Evolutionary conservation across 2,797 vertebrate genomes (phyloP).

Genomic region (Oryzias sinensis): DNA sequence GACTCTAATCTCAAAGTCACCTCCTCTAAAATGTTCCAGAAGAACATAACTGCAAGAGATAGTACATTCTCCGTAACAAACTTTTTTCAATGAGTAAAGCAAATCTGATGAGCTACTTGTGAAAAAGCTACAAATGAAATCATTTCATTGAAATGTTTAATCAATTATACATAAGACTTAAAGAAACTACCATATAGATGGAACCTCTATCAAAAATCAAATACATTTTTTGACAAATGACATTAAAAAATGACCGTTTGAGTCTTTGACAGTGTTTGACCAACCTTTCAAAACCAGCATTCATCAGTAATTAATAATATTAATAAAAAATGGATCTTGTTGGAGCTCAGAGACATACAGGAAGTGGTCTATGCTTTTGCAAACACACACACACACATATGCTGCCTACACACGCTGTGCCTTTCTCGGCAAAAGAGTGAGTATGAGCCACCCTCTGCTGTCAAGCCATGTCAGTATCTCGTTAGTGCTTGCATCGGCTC

Average conservation of each 20-base stretch:
- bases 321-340: neutral
- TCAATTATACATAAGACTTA: neutral
- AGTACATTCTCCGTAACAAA: constrained; percentile 49
- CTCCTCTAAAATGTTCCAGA: constrained; percentile 53
- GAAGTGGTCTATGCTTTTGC: constrained; percentile 33
- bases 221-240: too few relatives aligned
- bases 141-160: constrained; percentile 2
- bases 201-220: too few relatives aligned
- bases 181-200: too few relatives aligned
- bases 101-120: constrained; percentile 46
- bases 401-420: constrained; percentile 19
- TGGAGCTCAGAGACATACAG: constrained; percentile 25
- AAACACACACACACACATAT: constrained; percentile 19
- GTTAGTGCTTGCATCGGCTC: constrained; percentile 62
- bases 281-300: constrained; percentile 48
- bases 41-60: constrained; percentile 29
- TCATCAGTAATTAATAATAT: constrained; percentile 61
- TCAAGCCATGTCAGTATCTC: constrained; percentile 69
- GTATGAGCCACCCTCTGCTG: constrained; percentile 63
- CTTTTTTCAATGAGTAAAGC: constrained; percentile 50
- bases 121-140: constrained; percentile 24
- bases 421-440: constrained; percentile 56
- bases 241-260: too few relatives aligned
- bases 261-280: constrained; percentile 45
- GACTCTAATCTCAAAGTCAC: constrained; percentile 67